These are phyloP conservation scores for Harpegnathos saltator DNA, from an alignment of 1,140 invertebrate species.

Conservation along the genomic window DNA sequence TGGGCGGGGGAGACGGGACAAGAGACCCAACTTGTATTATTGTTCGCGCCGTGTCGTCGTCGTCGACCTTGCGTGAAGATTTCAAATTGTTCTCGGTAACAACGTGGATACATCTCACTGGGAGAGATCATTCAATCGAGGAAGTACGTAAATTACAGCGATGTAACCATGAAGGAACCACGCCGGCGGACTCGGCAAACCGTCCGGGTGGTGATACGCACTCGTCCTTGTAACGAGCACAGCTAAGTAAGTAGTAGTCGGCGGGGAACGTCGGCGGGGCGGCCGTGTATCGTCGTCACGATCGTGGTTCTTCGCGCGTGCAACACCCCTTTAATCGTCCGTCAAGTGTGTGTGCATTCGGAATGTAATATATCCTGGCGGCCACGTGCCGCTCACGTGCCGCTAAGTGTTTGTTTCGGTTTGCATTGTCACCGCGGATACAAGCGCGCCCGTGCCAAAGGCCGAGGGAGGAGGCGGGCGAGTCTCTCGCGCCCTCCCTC, in stretches of 20 bases:
- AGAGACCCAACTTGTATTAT: too few relatives aligned
- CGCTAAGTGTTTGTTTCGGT: slow-evolving; percentile 86
- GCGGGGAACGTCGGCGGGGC: not conserved
- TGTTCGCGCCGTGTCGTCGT: too few relatives aligned
- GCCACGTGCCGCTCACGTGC: slow-evolving; percentile 84
- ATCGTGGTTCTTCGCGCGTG: slow-evolving; percentile 66
- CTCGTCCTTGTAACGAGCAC: not conserved
- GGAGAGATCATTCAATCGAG: too few relatives aligned
- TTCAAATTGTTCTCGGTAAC: too few relatives aligned
- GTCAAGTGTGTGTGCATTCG: slow-evolving; percentile 85
- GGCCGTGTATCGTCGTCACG: slow-evolving; percentile 62
- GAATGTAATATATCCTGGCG: slow-evolving; percentile 85
- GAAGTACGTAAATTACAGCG: too few relatives aligned
- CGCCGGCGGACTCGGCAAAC: not conserved
- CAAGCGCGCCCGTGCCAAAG: slow-evolving; percentile 62
- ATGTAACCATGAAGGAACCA: not conserved
- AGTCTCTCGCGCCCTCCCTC: not conserved
- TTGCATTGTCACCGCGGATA: slow-evolving; percentile 86
- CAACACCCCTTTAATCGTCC: slow-evolving; percentile 81
- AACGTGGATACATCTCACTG: too few relatives aligned
- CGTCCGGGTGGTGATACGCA: not conserved
- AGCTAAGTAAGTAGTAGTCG: slow-evolving; percentile 15
- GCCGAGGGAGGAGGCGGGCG: not conserved
- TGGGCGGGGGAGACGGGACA: too few relatives aligned
- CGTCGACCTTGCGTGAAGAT: too few relatives aligned